phyloP scores from a whole-genome alignment of 2,113 vertebrate genomes.

The Elephas maximus region DNA sequence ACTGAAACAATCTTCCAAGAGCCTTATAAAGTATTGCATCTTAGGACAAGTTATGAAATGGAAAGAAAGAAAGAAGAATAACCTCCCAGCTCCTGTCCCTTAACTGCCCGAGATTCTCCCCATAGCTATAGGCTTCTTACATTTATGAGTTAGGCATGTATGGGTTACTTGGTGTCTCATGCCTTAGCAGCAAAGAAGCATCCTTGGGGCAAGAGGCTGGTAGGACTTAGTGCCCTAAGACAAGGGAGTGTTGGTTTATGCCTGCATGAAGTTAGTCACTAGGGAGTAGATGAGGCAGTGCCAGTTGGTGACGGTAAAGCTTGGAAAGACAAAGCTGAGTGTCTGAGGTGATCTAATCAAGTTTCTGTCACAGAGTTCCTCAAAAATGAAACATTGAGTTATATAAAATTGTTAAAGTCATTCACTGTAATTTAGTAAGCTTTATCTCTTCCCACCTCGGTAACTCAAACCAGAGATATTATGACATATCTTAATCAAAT shows the following conservation, averaged over 20 bases:
- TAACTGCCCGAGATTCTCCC: neutral
- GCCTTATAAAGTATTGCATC: neutral
- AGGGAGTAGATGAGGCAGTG: neutral
- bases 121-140: too few relatives aligned
- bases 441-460: neutral
- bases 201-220: neutral
- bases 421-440: neutral
- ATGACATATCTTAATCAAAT: slow-evolving; percentile 20
- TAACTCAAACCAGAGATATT: neutral
- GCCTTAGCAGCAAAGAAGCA: neutral
- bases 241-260: accelerated
- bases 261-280: neutral
- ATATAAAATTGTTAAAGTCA: neutral
- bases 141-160: neutral
- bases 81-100: neutral
- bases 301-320: neutral
- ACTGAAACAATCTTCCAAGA: neutral
- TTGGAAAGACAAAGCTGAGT: neutral
- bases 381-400: neutral
- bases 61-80: neutral
- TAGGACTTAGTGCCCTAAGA: neutral
- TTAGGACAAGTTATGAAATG: neutral
- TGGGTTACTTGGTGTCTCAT: neutral
- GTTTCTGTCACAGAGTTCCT: neutral
- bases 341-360: neutral